Evolutionary conservation across 2,888 invertebrate species (phyloP).

Genomic region (Carcina quercana): DNA sequence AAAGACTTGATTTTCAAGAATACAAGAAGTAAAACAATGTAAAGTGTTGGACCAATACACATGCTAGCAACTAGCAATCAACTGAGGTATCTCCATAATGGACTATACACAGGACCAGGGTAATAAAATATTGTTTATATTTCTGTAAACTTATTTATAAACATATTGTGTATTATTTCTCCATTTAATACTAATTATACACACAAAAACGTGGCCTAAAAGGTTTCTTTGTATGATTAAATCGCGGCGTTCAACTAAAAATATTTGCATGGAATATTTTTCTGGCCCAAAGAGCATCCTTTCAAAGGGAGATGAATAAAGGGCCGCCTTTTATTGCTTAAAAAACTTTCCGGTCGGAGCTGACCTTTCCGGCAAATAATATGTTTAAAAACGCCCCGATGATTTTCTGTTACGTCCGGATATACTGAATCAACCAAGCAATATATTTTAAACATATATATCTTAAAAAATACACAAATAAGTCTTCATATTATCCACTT

Average conservation of each 20-base stretch:
- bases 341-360: conserved; percentile 20
- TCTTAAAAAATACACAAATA: too few species aligned
- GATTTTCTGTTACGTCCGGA: too few species aligned
- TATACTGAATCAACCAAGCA: too few species aligned
- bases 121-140: conserved; percentile 1
- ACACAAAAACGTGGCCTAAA: conserved; percentile 11
- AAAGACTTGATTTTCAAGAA: too few species aligned
- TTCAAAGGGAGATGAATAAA: conserved; percentile 18
- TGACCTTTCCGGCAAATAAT: conserved; percentile 26
- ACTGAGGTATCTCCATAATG: too few species aligned
- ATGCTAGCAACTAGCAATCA: too few species aligned
- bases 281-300: conserved; percentile 12
- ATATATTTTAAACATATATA: too few species aligned
- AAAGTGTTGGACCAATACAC: too few species aligned
- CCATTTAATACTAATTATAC: conserved; percentile 8
- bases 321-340: conserved; percentile 18
- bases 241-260: conserved; percentile 17
- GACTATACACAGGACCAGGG: neutral
- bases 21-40: too few species aligned
- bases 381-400: conserved; percentile 10
- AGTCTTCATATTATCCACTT: too few species aligned
- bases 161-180: too few species aligned
- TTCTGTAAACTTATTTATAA: too few species aligned
- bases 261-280: conserved; percentile 24
- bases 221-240: conserved; percentile 14